Evolutionary conservation across 2,888 invertebrate species (phyloP), one percentile per base, ranked within the genome.

Genomic region (Mystacides longicornis): DNA sequence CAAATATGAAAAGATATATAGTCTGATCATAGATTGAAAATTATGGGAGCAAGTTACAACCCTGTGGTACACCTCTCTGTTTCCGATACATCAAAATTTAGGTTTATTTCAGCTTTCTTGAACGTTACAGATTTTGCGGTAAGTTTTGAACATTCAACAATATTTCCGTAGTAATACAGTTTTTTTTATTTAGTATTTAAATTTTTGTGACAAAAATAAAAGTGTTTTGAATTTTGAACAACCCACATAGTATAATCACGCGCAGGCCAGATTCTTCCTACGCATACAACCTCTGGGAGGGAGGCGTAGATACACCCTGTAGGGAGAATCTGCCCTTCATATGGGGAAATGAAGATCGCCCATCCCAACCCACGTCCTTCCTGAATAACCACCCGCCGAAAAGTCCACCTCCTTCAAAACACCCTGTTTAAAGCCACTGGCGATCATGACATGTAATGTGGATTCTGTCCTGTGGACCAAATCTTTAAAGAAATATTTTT

Each of bases 351-450:
- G 37, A 37, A 37, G 37, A 67, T 67, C 68, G 71, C 70, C 69
- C 62, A 60, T 60, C 60, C 57, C 59, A 64, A 62, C 64, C 60
- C 59, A 60, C 64, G 60, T 59, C 23, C 55, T 37, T 51, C 52
- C 42, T 55, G 20, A 19, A 45, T 45, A n/a, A 31, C 63, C 57
- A 58, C 62, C 59, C 60, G 63, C 60, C 60, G 56, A 65, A 33
- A 47, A 49, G 49, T 66, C 67, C 67, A 69, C 69, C 67, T 64
- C 71, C 74, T 70, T 37, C 37, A 37, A 37, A 60, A 74, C 75
- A 75, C 72, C 74, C 75, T 76, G n/a, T n/a, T 75, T 75, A 76
- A 78, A 77, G 77, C 77, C 78, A 76, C 74, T 75, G 77, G 76
- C 76, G 76, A 77, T 77, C 79, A 74, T 75, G 37, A 45, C 45